A percentile compares a stretch with the other conserved stretches of the same genome.
Conservation (phyloP, 2,113 vertebrate genomes). For the Crotalus tigris region DNA sequence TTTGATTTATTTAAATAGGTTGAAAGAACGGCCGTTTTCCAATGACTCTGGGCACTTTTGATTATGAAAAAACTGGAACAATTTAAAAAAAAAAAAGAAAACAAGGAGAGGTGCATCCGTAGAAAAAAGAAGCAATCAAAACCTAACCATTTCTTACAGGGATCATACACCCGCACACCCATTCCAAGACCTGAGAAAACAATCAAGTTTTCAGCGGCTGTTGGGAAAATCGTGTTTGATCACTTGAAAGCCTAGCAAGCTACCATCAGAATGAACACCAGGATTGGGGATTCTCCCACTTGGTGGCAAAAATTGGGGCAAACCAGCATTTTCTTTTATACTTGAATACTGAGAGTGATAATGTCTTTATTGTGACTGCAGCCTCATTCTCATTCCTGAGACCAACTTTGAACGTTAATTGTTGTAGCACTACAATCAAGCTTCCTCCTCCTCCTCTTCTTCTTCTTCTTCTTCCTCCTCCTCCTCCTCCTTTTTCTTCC, state of each 20-base stretch:
- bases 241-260: not conserved
- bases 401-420: not conserved
- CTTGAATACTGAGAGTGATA: not conserved
- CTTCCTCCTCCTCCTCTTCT: no score
- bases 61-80: not conserved
- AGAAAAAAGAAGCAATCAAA: not conserved
- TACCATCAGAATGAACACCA: not conserved
- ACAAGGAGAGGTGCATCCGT: not conserved
- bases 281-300: not conserved
- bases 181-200: not conserved
- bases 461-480: accelerated
- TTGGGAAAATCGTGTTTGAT: not conserved
- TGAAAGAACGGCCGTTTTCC: not conserved
- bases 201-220: not conserved
- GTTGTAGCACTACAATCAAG: not conserved
- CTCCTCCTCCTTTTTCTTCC: accelerated
- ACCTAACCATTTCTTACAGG: not conserved
- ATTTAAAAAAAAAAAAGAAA: not conserved
- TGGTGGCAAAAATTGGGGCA: not conserved
- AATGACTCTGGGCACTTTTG: not conserved
- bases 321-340: not conserved
- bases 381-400: not conserved
- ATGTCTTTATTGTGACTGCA: not conserved
- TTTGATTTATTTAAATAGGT: not conserved
- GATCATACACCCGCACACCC: not conserved